phyloP scores from a whole-genome alignment of 1,140 invertebrate genomes.

The Adoxophyes honmai region DNA sequence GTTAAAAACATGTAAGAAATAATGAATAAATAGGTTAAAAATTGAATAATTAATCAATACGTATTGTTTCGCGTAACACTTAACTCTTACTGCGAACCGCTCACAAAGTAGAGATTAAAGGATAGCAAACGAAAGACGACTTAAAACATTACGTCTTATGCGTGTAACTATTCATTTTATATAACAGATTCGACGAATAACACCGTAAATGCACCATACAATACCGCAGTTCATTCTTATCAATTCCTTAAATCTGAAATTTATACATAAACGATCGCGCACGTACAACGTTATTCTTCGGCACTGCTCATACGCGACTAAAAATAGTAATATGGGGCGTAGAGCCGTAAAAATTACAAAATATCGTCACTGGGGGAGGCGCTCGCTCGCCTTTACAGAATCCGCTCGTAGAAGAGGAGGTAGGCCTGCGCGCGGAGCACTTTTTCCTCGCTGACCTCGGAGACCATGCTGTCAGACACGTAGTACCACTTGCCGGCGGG shows the following conservation, averaged over 20 bases:
- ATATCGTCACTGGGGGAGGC: not conserved
- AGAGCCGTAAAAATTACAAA: slow-evolving; percentile 7
- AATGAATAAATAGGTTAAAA: slow-evolving; percentile 11
- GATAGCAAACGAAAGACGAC: not conserved
- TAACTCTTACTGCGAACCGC: slow-evolving; percentile 4
- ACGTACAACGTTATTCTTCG: not conserved
- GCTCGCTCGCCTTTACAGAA: slow-evolving; percentile 77
- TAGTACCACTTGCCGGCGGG: slow-evolving; percentile 93
- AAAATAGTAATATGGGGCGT: not conserved
- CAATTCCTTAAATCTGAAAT: not conserved
- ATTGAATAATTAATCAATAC: not conserved
- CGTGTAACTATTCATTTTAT: not conserved
- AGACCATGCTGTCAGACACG: slow-evolving; percentile 92
- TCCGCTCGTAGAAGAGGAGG: slow-evolving; percentile 96
- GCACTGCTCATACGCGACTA: not conserved
- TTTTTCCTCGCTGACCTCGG: slow-evolving; percentile 86
- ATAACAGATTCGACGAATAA: slow-evolving; percentile 2
- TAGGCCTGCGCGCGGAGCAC: slow-evolving; percentile 96
- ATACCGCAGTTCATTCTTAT: slow-evolving; percentile 3
- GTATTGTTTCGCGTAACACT: slow-evolving; percentile 1
- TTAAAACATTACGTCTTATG: slow-evolving; percentile 6
- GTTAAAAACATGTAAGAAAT: slow-evolving; percentile 5
- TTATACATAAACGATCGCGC: not conserved
- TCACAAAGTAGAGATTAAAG: not conserved
- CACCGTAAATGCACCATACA: not conserved